A percentile compares a stretch with the other conserved stretches of the same genome.
Conservation (phyloP, 2,888 invertebrate genomes). For the Phaonia tiefii region DNA sequence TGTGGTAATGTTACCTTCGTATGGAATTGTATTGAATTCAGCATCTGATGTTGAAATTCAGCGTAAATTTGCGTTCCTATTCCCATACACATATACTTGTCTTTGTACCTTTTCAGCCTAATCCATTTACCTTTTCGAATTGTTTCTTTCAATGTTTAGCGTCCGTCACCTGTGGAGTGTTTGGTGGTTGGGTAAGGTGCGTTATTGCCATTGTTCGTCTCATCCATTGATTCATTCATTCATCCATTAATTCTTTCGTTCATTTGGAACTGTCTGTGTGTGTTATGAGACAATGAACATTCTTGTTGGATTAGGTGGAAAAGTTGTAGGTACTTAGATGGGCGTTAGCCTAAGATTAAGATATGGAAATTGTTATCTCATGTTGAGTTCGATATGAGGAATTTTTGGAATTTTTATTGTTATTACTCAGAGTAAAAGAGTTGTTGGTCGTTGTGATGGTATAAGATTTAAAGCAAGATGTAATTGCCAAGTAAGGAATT, state of each 20-base stretch:
- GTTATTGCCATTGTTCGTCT: conserved; percentile 16
- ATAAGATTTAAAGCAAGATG: too few relatives aligned
- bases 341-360: conserved; percentile 28
- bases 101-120: conserved; percentile 5
- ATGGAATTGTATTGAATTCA: neutral
- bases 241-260: neutral
- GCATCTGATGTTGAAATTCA: neutral
- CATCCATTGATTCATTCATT: neutral
- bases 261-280: neutral
- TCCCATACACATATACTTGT: neutral
- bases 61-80: neutral
- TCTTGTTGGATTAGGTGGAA: neutral
- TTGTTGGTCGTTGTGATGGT: too few relatives aligned
- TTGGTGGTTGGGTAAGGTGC: conserved; percentile 7
- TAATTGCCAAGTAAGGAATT: too few relatives aligned
- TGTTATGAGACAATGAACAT: neutral
- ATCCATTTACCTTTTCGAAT: conserved; percentile 1
- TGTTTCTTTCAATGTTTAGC: neutral
- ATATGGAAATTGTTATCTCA: conserved; percentile 26
- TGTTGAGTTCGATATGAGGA: conserved; percentile 16
- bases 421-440: neutral
- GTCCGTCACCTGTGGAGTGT: conserved; percentile 23
- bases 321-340: conserved; percentile 21
- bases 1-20: neutral
- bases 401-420: conserved; percentile 24